phyloP scores from a whole-genome alignment of 2,113 vertebrate species.

The Seriola aureovittata region DNA sequence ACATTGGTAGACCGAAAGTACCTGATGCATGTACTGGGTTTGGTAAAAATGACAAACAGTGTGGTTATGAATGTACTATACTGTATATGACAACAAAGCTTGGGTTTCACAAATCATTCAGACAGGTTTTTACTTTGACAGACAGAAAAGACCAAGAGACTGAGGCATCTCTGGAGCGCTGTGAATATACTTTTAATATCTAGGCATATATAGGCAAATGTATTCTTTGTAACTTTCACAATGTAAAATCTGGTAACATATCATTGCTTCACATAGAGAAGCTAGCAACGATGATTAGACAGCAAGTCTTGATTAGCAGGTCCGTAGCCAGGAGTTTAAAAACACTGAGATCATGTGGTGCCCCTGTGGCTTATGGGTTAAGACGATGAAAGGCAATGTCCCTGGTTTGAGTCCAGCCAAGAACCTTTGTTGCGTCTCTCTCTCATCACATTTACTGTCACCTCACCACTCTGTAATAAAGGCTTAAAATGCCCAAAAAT shows the following conservation, averaged over 20 bases:
- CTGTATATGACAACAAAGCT: slow-evolving; percentile 23
- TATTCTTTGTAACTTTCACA: neutral
- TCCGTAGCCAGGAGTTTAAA: neutral
- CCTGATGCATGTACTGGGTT: slow-evolving; percentile 39
- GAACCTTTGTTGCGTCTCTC: neutral
- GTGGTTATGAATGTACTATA: slow-evolving; percentile 36
- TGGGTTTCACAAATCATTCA: slow-evolving; percentile 32
- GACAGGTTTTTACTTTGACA: slow-evolving; percentile 14
- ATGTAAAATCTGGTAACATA: neutral
- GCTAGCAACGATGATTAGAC: neutral
- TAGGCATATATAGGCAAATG: neutral
- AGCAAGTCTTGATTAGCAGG: no score
- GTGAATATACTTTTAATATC: slow-evolving; percentile 2
- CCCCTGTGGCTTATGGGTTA: neutral
- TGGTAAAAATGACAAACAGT: slow-evolving; percentile 54
- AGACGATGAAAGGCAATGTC: neutral
- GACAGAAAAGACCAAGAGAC: neutral
- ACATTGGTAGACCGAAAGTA: slow-evolving; percentile 40
- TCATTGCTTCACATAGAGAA: neutral
- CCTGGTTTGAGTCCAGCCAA: neutral
- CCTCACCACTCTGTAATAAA: no score
- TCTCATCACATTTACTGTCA: neutral
- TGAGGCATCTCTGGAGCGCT: neutral
- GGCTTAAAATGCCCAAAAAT: no score
- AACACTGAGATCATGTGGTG: neutral